Evolutionary conservation across 2,888 invertebrate genomes (phyloP).

Genomic region (Dysmachus trigonus): DNA sequence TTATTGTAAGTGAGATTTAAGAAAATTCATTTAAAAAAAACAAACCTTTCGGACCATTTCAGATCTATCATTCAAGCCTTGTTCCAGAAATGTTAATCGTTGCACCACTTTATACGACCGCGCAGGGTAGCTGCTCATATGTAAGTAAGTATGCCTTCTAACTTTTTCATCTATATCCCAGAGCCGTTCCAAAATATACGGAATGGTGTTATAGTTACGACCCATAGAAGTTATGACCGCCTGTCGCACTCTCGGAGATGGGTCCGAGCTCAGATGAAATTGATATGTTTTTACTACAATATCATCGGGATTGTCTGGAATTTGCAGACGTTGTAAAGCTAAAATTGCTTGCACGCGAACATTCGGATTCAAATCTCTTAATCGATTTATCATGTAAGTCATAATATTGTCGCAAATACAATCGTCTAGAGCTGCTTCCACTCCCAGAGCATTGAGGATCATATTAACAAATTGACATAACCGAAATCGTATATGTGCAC

Average conservation of each 20-base stretch:
- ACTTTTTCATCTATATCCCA: slow-evolving; percentile 83
- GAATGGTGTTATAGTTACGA: slow-evolving; percentile 75
- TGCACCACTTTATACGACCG: slow-evolving; percentile 71
- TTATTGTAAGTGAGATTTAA: too few species aligned
- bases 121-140: slow-evolving; percentile 64
- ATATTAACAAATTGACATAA: slow-evolving; percentile 82
- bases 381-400: slow-evolving; percentile 72
- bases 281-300: slow-evolving; percentile 77
- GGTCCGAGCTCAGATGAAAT: slow-evolving; percentile 78
- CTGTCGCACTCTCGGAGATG: slow-evolving; percentile 76
- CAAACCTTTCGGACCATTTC: slow-evolving; percentile 64
- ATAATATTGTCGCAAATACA: slow-evolving; percentile 77
- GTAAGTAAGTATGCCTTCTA: slow-evolving; percentile 66
- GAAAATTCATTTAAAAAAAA: not conserved
- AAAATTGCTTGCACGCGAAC: slow-evolving; percentile 83
- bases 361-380: slow-evolving; percentile 77
- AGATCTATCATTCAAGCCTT: slow-evolving; percentile 72
- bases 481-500: slow-evolving; percentile 72
- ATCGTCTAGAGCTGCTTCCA: slow-evolving; percentile 80
- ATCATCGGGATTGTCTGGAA: slow-evolving; percentile 78
- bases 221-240: slow-evolving; percentile 79
- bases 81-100: slow-evolving; percentile 69
- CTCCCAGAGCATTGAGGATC: slow-evolving; percentile 77
- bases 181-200: slow-evolving; percentile 75
- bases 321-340: slow-evolving; percentile 82